Percentiles rank a stretch among this genome's conserved stretches.
Evolutionary conservation across 2,888 invertebrate genomes (phyloP).

Genomic region (Tolmerus cingulatus): DNA sequence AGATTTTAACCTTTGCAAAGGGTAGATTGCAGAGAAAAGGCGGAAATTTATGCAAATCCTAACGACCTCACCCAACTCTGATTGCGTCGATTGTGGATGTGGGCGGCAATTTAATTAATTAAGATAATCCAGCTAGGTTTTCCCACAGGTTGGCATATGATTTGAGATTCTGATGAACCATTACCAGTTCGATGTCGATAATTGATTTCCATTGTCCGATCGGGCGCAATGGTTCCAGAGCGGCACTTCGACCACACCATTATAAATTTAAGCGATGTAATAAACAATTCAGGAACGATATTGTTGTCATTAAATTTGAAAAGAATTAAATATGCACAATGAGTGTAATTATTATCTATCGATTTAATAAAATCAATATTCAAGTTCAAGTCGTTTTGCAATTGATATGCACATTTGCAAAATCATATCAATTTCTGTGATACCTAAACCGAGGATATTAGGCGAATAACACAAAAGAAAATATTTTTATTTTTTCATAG

Average conservation of each 20-base stretch:
- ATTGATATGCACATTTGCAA: too few relatives aligned
- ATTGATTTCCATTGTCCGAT: neutral
- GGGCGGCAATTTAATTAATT: constrained; percentile 40
- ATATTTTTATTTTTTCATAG: too few relatives aligned
- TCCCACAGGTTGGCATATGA: constrained; percentile 6
- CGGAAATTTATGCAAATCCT: constrained; percentile 21
- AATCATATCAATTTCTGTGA: too few relatives aligned
- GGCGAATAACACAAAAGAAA: too few relatives aligned
- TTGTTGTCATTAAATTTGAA: neutral
- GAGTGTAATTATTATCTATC: neutral
- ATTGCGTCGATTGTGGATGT: neutral
- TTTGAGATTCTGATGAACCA: constrained; percentile 19
- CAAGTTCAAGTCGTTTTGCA: too few relatives aligned
- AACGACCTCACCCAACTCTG: neutral
- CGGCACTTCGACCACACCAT: neutral
- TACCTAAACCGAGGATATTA: too few relatives aligned
- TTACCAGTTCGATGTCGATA: neutral
- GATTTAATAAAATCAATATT: too few relatives aligned
- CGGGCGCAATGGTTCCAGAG: neutral
- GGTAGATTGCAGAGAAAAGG: neutral
- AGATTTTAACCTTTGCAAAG: constrained; percentile 2
- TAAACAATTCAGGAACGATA: neutral
- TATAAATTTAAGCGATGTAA: neutral
- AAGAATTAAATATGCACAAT: neutral
- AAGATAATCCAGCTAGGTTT: constrained; percentile 26